Evolutionary conservation across 1,140 invertebrate genomes (phyloP), one percentile per base, ranked within the genome.

Genomic region (Ostrea denselamellosa): DNA sequence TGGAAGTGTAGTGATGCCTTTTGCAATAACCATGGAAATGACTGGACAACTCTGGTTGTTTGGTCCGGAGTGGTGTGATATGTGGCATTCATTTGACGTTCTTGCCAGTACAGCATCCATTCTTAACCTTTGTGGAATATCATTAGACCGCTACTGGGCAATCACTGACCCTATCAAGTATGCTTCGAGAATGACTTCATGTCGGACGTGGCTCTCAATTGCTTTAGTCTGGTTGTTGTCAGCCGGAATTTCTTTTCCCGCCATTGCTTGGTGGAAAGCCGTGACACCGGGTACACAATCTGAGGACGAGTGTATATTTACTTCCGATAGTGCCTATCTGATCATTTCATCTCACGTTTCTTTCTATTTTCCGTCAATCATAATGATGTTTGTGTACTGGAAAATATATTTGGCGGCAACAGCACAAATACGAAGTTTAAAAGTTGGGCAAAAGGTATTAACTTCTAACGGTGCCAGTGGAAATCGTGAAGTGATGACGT

Each of bases 161-260:
- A 99, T 99, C 83, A 99, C 98, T 0, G 98, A 99, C 94, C 99
- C 99, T 0, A 98, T 99, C 87, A 98, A 98, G 93, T 99, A 99
- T 95, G 98, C 98, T 7, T 98, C 98, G 93, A 98, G 98, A 94
- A 96, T 99, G 88, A 99, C 98, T 0, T 91, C 87, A 7, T 83
- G 82, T 83, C 22, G 52, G 28, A 54, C 52, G 7, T 89, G 99
- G 0, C 95, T 99, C 8, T 95, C 97, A 9, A 98, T 98, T 94
- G 99, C 99, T 88, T 96, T 97, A 14, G 98, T 99, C 0, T 99
- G 99, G 99, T 93, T 98, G 0, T 96, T 98, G 8, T 98, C 98
- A 0, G 96, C 97, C 7, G 95, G 98, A 22, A 99, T 99, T 89
- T 99, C 98, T 90, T 98, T 99, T 54, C 99, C 99, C 4, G 98